Evolutionary conservation across 2,797 vertebrate species (phyloP).

Genomic region (Natrix natrix): DNA sequence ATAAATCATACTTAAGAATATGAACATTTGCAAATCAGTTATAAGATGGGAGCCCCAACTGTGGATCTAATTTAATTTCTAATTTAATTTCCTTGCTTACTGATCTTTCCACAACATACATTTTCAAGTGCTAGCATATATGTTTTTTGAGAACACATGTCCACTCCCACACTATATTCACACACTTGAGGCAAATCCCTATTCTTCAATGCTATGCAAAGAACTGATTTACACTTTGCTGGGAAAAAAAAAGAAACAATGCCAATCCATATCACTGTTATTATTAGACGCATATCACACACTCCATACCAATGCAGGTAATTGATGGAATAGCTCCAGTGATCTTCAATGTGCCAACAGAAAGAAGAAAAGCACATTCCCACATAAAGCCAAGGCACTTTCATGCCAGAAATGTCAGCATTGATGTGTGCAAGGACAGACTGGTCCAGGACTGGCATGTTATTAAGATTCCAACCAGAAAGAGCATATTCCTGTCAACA

Average conservation of each 20-base stretch:
- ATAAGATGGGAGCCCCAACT: neutral
- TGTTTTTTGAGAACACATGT: neutral
- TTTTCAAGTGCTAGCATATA: neutral
- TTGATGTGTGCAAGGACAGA: slow-evolving; percentile 97
- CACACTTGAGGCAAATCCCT: neutral
- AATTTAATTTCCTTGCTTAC: neutral
- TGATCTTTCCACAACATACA: neutral
- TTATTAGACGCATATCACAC: neutral
- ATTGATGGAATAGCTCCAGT: slow-evolving; percentile 92
- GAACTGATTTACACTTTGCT: neutral
- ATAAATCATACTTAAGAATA: neutral
- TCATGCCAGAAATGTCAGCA: slow-evolving; percentile 99
- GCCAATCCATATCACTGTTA: neutral
- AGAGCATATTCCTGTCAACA: slow-evolving; percentile 89
- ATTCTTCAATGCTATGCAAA: neutral
- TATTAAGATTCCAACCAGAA: slow-evolving; percentile 98
- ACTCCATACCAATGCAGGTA: slow-evolving; percentile 79
- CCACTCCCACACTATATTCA: neutral
- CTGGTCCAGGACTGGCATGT: slow-evolving; percentile 96
- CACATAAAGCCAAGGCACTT: slow-evolving; percentile 97
- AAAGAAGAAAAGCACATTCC: slow-evolving; percentile 99
- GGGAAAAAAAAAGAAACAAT: neutral
- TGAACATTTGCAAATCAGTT: neutral
- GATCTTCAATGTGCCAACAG: slow-evolving; percentile 96
- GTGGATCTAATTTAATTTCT: neutral